Base-by-base conservation (phyloP, 2,113 vertebrate genomes). In the Pachyramphus minor region DNA sequence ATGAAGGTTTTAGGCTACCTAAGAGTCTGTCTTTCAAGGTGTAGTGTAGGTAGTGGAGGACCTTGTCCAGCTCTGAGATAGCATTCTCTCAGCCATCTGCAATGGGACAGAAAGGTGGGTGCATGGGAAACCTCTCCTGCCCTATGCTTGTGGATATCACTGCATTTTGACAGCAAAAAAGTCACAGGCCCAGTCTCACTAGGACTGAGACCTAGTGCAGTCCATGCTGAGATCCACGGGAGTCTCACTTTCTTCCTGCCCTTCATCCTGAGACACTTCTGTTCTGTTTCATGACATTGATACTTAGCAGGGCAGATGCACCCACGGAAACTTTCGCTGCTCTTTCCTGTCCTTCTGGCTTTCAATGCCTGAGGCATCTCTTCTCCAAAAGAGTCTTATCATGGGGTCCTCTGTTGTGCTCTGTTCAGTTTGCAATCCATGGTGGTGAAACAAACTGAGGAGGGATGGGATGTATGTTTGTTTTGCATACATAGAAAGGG, bases 321-420 rank as follows among this genome's bases (percentile, higher is more conserved):
- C 19, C 2, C 22, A 22, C 17, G 21, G 47, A 75, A 74, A 33
- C 6, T 5, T 0, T 62, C 20, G 23, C 31, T 64, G 37, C 23
- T 66, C 12, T 69, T 81, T 58, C 19, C 14, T 75, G 14, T 67
- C 31, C 33, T 59, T 58, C 53, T 85, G 71, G 10, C 14, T 68
- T 3, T 60, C 6, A 2, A 3, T 60, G 15, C 17, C 31, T 31
- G 35, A 9, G 11, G 14, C 1, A 1, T 49, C 45, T 30, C 8
- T 75, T 75, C 79, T 83, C 49, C 14, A 33, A 63, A 56, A 33
- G 14, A 17, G 9, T 10, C 28, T 63, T 62, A 16, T 50, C 10
- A 2, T 1, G 2, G 20, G 3, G 6, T 56, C 25, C 12, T 76
- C 21, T 8, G 14, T 50, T 73, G 18, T 45, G 20, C 27, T 39